Conservation (phyloP, 2,888 invertebrate species). For the Spilosoma lubricipeda region DNA sequence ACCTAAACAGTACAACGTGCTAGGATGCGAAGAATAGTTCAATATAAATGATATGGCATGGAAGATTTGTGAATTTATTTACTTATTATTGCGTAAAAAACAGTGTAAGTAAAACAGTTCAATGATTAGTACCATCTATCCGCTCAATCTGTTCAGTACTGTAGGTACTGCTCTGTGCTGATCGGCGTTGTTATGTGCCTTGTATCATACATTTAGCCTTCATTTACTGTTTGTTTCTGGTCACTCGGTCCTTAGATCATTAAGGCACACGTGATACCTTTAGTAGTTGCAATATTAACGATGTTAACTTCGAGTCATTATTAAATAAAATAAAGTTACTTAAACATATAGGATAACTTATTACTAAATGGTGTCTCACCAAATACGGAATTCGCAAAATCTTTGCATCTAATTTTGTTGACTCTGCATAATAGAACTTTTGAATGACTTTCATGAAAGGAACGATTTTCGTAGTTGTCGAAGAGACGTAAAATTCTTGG, state of each 20-base stretch:
- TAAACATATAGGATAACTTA: not conserved
- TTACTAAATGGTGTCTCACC: conserved; percentile 71
- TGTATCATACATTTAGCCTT: not conserved
- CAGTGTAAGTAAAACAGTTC: not conserved
- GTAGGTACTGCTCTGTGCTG: not conserved
- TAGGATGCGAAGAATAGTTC: too few relatives aligned
- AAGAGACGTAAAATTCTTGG: conserved; percentile 87
- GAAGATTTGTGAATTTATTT: not conserved
- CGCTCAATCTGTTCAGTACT: not conserved
- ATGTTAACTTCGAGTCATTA: not conserved
- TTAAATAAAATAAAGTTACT: not conserved
- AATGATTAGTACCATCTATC: not conserved
- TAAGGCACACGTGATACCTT: not conserved
- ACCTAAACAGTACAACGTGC: not conserved
- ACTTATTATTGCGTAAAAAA: not conserved
- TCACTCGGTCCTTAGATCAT: not conserved
- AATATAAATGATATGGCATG: not conserved
- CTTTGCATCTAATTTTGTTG: conserved; percentile 88
- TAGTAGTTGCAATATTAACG: not conserved
- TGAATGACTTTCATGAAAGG: conserved; percentile 90
- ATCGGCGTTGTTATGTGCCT: not conserved
- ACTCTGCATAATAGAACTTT: conserved; percentile 88
- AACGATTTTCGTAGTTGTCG: conserved; percentile 75
- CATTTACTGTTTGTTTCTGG: not conserved
- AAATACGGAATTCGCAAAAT: conserved; percentile 91